Evolutionary conservation across 2,113 vertebrate species (phyloP).

Genomic region (Nannospalax galili): DNA sequence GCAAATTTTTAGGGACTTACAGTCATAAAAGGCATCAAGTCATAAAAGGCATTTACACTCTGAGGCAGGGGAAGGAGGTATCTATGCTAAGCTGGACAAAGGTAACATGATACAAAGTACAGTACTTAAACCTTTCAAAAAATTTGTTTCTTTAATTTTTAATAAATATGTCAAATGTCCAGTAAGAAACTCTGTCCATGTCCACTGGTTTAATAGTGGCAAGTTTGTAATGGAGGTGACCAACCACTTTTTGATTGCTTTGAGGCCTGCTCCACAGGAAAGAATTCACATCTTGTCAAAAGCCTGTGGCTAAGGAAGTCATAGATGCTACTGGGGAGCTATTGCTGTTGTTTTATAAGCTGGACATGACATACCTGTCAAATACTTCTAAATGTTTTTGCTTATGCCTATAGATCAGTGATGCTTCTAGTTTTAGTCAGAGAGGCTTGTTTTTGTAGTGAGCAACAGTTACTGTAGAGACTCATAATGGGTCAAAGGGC

Average conservation of each 20-base stretch:
- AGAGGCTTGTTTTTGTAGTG: neutral
- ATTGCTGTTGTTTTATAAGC: neutral
- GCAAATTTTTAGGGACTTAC: neutral
- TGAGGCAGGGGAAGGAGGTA: neutral
- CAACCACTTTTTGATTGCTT: neutral
- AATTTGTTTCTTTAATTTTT: neutral
- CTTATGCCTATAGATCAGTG: neutral
- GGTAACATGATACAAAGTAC: neutral
- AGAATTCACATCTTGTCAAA: neutral
- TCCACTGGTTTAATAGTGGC: neutral
- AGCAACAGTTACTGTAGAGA: neutral
- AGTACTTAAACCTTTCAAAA: neutral
- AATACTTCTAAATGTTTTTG: neutral
- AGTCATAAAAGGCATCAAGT: fast-evolving
- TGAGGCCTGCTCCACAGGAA: neutral
- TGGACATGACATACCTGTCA: neutral
- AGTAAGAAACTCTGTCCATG: no score
- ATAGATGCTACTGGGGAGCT: neutral
- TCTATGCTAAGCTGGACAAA: neutral
- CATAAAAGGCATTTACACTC: neutral
- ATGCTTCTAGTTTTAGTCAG: neutral
- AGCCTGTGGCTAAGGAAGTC: neutral
- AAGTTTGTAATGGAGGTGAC: neutral
- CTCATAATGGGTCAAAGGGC: neutral
- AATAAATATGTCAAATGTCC: neutral